These are phyloP conservation scores for Mastomys natalensis DNA, from an alignment of 2,113 vertebrate species.

Conservation along the genomic window DNA sequence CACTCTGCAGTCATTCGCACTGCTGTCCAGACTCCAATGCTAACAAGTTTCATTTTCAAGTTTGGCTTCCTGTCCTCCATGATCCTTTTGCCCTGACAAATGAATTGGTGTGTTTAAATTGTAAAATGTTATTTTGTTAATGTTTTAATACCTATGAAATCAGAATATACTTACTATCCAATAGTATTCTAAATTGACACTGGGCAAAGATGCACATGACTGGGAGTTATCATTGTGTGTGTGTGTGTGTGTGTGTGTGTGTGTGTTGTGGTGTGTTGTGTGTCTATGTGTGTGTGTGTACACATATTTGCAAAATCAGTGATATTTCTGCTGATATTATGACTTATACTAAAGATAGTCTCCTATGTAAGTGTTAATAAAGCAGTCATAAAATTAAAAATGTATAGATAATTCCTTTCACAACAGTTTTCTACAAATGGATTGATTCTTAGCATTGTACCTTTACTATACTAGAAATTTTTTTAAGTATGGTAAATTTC, in stretches of 20 bases:
- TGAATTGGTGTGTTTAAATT: not conserved
- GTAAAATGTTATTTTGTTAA: conserved; percentile 16
- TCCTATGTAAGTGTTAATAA: not conserved
- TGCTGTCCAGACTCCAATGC: not conserved
- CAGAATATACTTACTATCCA: not conserved
- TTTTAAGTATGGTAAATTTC: not conserved
- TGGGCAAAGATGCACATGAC: not conserved
- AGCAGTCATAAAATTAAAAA: conserved; percentile 23
- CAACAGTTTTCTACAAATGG: not conserved
- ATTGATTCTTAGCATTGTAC: not conserved
- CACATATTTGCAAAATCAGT: not conserved
- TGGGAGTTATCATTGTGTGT: not conserved
- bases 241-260: not conserved
- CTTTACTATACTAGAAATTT: not conserved
- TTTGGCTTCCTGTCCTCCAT: not conserved
- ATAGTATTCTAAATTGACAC: not conserved
- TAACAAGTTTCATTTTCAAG: not conserved
- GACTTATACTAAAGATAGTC: not conserved
- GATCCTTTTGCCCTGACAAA: conserved; percentile 8
- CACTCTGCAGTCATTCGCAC: not conserved
- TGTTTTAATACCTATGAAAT: conserved; percentile 37
- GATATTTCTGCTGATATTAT: not conserved
- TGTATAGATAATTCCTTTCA: not conserved
- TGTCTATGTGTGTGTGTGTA: not conserved
- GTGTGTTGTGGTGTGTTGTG: not conserved